These are phyloP conservation scores for Aix galericulata DNA, from an alignment of 2,113 vertebrate species.

Conservation along the genomic window DNA sequence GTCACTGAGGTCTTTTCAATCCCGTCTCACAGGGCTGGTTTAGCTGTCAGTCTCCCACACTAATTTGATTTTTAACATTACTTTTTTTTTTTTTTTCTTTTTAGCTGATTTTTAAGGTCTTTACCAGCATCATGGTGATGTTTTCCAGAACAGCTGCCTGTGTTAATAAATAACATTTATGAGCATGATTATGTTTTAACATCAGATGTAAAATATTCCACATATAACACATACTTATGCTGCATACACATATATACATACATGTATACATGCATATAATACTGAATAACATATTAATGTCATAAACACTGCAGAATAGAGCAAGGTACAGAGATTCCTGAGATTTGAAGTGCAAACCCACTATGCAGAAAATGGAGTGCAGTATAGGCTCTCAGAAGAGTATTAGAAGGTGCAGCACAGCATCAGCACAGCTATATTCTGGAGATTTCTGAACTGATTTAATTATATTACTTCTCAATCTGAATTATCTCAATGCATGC, in stretches of 20 bases:
- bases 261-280: background rate
- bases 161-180: background rate
- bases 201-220: background rate
- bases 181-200: background rate
- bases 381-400: background rate
- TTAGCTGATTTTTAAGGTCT: background rate
- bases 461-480: background rate
- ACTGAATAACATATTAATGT: background rate
- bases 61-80: background rate
- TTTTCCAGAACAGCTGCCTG: background rate
- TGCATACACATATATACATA: background rate
- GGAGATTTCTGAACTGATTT: background rate
- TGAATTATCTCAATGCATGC: background rate
- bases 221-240: background rate
- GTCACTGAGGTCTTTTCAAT: background rate
- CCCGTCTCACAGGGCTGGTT: background rate
- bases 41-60: background rate
- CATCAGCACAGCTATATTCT: background rate
- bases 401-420: background rate
- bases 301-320: background rate
- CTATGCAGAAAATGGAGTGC: background rate
- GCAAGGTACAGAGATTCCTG: background rate
- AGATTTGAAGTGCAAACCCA: background rate
- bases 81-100: constrained; percentile 9
- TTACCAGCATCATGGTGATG: background rate